Conservation (phyloP, 2,888 invertebrate genomes). For the Apomyelois bistriatella region DNA sequence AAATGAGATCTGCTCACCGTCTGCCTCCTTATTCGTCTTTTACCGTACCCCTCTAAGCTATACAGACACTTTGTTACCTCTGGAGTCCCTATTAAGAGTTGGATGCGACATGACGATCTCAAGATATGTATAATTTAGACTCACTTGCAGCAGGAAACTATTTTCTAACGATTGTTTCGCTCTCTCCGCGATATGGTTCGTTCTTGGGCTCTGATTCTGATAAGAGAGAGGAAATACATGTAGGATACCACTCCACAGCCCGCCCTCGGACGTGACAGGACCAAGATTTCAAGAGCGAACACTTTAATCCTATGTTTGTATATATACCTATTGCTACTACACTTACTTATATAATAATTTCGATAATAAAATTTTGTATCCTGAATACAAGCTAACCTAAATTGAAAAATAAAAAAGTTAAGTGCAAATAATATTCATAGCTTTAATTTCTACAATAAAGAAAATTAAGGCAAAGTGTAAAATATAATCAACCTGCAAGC, state of each 20-base stretch:
- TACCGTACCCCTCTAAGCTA: background rate
- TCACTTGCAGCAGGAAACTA: slow-evolving; percentile 78
- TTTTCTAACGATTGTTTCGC: slow-evolving; percentile 77
- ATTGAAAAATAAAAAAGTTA: too few species aligned
- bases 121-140: slow-evolving; percentile 48
- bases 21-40: too few species aligned
- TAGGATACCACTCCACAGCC: slow-evolving; percentile 38
- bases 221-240: slow-evolving; percentile 66
- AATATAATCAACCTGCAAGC: too few species aligned
- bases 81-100: slow-evolving; percentile 20
- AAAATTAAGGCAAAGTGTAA: too few species aligned
- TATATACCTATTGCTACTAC: background rate
- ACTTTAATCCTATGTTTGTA: background rate
- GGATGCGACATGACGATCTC: slow-evolving; percentile 43
- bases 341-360: too few species aligned
- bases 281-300: background rate
- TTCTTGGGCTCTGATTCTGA: slow-evolving; percentile 77
- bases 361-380: background rate
- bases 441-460: too few species aligned
- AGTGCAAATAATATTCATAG: too few species aligned
- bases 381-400: too few species aligned
- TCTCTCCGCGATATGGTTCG: slow-evolving; percentile 76
- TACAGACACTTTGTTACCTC: background rate
- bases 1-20: background rate
- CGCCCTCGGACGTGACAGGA: slow-evolving; percentile 4